A percentile compares a stretch with the other conserved stretches of the same genome.
Conservation (phyloP, 2,797 vertebrate species). For the Remorina albescens region DNA sequence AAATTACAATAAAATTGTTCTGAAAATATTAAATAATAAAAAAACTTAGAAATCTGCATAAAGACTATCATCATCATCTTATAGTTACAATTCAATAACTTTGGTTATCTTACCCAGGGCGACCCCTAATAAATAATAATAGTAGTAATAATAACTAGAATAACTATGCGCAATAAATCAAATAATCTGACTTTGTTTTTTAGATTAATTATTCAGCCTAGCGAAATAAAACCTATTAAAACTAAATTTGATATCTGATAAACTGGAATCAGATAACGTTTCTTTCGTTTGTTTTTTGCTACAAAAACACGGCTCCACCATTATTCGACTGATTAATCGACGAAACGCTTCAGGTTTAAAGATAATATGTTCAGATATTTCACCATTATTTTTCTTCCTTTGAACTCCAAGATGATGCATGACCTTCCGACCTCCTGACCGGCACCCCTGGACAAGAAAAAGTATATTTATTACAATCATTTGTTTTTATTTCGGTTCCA, state of each 20-base stretch:
- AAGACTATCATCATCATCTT: neutral
- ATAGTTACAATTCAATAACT: neutral
- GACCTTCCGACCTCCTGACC: slow-evolving; percentile 97
- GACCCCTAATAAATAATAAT: no score
- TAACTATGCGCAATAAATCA: no score
- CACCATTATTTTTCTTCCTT: slow-evolving; percentile 98
- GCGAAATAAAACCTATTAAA: neutral
- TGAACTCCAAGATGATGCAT: slow-evolving; percentile 96
- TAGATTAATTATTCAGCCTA: neutral
- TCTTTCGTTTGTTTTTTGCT: no score
- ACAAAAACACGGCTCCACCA: neutral
- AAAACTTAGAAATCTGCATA: no score
- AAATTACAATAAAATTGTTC: neutral
- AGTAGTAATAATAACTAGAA: no score
- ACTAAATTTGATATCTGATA: neutral
- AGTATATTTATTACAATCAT: neutral
- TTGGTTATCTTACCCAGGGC: no score
- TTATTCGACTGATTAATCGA: neutral
- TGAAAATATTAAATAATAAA: no score
- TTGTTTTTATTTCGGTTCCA: neutral
- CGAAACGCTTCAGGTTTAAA: neutral
- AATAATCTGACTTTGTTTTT: neutral
- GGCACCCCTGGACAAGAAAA: slow-evolving; percentile 86
- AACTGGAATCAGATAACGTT: no score
- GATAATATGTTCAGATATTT: slow-evolving; percentile 33